These are phyloP conservation scores for Phalacrocorax pelagicus DNA, from an alignment of 2,113 vertebrate species.

Conservation along the genomic window DNA sequence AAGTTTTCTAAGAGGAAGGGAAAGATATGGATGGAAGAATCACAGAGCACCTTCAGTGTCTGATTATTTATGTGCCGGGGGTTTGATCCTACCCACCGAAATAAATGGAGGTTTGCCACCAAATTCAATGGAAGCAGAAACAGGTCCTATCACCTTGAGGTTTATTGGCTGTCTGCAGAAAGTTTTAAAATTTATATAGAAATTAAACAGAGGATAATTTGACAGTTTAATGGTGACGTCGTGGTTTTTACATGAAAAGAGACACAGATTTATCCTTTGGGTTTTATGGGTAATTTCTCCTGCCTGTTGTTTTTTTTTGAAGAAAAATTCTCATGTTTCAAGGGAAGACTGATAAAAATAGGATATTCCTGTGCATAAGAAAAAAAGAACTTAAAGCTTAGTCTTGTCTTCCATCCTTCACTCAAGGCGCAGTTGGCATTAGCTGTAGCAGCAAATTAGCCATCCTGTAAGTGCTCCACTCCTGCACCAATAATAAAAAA, in stretches of 20 bases:
- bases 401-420: neutral
- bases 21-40: conserved; percentile 11
- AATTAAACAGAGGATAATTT: conserved; percentile 48
- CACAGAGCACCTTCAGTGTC: neutral
- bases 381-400: neutral
- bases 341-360: neutral
- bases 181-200: conserved; percentile 20
- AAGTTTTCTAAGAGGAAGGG: conserved; percentile 24
- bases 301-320: neutral
- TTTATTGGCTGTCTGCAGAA: conserved; percentile 23
- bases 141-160: conserved; percentile 42
- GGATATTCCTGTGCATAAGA: neutral
- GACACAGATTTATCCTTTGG: conserved; percentile 2
- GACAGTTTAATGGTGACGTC: conserved; percentile 15
- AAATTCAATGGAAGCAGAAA: conserved; percentile 51
- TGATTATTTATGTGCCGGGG: conserved; percentile 46
- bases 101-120: conserved; percentile 52
- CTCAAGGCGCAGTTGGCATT: neutral
- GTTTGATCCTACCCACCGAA: conserved; percentile 50
- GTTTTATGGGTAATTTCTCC: neutral
- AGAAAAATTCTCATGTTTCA: conserved; percentile 6
- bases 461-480: neutral
- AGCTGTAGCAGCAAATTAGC: neutral
- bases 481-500: neutral
- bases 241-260: conserved; percentile 31